Percentiles rank a stretch among this genome's conserved stretches.
Evolutionary conservation across 2,113 vertebrate genomes (phyloP).

Genomic region (Plectropomus leopardus): DNA sequence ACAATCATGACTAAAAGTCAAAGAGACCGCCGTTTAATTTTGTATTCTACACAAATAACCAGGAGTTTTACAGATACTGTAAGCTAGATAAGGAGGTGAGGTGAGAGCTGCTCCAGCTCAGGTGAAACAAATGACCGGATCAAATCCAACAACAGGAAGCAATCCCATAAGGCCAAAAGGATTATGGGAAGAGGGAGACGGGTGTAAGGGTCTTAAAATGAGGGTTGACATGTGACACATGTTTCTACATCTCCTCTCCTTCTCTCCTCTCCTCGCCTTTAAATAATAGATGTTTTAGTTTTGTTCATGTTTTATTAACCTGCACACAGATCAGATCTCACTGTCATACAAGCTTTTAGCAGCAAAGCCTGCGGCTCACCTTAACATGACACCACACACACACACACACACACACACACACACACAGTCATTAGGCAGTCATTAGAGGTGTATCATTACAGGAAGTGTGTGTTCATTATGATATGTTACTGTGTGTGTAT

Average conservation of each 20-base stretch:
- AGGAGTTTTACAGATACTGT: background rate
- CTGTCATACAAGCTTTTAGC: constrained; percentile 85
- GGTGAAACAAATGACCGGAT: background rate
- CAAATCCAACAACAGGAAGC: background rate
- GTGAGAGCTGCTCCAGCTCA: background rate
- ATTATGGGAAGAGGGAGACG: background rate
- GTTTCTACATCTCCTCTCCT: constrained; percentile 27
- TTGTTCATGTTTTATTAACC: constrained; percentile 82
- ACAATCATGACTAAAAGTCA: background rate
- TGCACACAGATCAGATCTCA: constrained; percentile 83
- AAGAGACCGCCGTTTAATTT: background rate
- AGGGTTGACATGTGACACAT: constrained; percentile 9
- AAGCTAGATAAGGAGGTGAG: background rate
- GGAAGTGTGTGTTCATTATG: constrained; percentile 58
- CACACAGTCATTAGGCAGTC: constrained; percentile 50
- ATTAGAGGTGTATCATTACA: constrained; percentile 85
- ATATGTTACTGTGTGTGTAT: constrained; percentile 59
- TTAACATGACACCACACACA: constrained; percentile 83
- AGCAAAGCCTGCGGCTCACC: constrained; percentile 79
- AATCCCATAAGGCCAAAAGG: background rate
- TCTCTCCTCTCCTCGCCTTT: constrained; percentile 27
- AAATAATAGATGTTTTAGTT: constrained; percentile 82
- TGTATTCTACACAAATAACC: background rate
- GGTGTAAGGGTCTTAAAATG: background rate
- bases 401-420: constrained; percentile 68